Evolutionary conservation across 2,888 invertebrate genomes (phyloP), one percentile per base, ranked within the genome.

Genomic region (Drosophila testacea): DNA sequence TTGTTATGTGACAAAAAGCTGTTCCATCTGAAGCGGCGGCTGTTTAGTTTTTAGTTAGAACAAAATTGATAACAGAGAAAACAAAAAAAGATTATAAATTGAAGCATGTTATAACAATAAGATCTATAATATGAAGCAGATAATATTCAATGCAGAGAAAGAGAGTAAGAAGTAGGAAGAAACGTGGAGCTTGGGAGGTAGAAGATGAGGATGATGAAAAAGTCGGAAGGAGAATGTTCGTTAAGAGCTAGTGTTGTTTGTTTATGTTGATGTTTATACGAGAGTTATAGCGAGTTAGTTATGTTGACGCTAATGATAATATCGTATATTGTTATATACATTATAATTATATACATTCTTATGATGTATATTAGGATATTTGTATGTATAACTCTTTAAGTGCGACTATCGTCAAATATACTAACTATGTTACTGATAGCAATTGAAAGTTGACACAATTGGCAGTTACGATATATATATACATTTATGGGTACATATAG

Each of bases 21-120:
- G 62, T 59, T 39, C 5, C 39, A 71, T 38, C 52, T 77, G 48
- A 46, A 73, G 68, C 68, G 68, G 79, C 72, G 71, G 80, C 83
- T 83, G 88, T 83, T 88, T 83, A 83, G 85, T 82, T 85, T 85
- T 88, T 88, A 83, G 83, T 82, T 83, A 83, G 83, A 83, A 80
- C 80, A 83, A 84, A 87, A 79, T 87, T 84, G 67, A 71, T 61
- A 78, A 57, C 60, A 69, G 36, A 39, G 30, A 59, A 64, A 63
- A 60, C 46, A n/a, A 46, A 48, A 46, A 39, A 9, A 22, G 16
- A 10, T 7, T 9, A 27, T 36, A 39, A 36, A 44, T 36, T 52
- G 61, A 51, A 57, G 56, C 60, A 77, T 72, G 61, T 61, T 67
- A 48, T 22, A 22, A 22, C 22, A 22, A 44, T 73, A 73, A 73